phyloP scores from a whole-genome alignment of 2,797 vertebrate genomes.

The Sebastes paucispinis region DNA sequence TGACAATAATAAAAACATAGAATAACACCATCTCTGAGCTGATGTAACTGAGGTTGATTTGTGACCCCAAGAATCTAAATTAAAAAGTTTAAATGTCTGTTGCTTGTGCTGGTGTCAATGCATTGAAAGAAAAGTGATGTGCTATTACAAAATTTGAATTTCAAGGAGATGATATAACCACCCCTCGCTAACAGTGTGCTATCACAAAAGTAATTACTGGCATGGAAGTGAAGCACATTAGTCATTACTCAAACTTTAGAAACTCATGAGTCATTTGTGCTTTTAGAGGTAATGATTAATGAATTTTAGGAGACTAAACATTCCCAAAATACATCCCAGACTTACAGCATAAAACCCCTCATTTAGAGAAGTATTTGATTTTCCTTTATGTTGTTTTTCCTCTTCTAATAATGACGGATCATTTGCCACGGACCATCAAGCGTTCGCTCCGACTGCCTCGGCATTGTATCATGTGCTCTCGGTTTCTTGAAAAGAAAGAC shows the following conservation, averaged over 20 bases:
- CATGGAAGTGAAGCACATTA: background rate
- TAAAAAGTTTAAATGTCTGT: background rate
- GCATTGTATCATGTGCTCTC: conserved; percentile 13
- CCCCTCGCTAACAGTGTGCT: background rate
- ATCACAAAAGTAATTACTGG: background rate
- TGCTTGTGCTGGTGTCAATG: background rate
- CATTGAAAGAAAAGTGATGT: background rate
- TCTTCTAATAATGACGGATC: conserved; percentile 43
- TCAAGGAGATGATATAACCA: background rate
- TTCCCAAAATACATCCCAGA: conserved; percentile 9
- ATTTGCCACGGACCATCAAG: conserved; percentile 52
- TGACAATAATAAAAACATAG: background rate
- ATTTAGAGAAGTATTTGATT: conserved; percentile 15
- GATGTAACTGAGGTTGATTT: background rate
- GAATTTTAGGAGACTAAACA: conserved; percentile 6
- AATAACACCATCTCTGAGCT: background rate
- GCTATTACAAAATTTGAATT: background rate
- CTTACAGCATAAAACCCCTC: conserved; percentile 14
- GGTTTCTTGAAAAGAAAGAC: conserved; percentile 35
- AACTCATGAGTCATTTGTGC: background rate
- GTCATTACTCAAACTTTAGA: background rate
- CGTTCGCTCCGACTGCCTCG: background rate
- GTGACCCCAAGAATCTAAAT: background rate
- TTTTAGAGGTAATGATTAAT: conserved; percentile 1
- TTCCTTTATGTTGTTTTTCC: background rate